A percentile compares a stretch with the other conserved stretches of the same genome.
Evolutionary conservation across 1,140 invertebrate genomes (phyloP).

Genomic region (Camponotus pennsylvanicus): DNA sequence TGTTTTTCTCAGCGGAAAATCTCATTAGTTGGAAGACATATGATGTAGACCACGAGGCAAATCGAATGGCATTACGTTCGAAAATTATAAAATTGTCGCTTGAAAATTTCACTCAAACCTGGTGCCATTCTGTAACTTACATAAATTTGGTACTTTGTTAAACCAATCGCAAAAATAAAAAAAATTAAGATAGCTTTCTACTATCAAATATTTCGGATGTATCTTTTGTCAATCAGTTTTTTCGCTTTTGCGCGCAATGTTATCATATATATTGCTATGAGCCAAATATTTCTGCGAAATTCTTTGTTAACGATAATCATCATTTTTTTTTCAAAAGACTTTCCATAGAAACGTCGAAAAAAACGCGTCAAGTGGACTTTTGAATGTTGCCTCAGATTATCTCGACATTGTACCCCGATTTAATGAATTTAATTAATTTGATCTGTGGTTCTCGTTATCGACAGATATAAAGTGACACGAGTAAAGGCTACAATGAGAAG

Average conservation of each 20-base stretch:
- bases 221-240: not conserved
- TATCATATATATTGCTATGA: not conserved
- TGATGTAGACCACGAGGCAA: constrained; percentile 1
- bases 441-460: constrained; percentile 27
- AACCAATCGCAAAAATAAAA: not conserved
- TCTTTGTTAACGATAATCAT: not conserved
- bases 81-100: constrained; percentile 9
- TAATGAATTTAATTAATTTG: constrained; percentile 53
- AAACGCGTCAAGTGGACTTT: constrained; percentile 19
- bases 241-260: not conserved
- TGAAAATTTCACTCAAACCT: not conserved
- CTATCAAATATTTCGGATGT: not conserved
- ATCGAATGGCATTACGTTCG: constrained; percentile 12
- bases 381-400: not conserved
- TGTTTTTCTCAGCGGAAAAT: constrained; percentile 44
- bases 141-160: not conserved
- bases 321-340: not conserved
- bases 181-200: not conserved
- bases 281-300: not conserved
- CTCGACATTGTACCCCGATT: constrained; percentile 4
- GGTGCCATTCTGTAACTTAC: not conserved
- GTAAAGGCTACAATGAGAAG: not conserved
- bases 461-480: constrained; percentile 13
- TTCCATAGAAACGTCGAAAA: not conserved
- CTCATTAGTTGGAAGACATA: constrained; percentile 50